A percentile compares a stretch with the other conserved stretches of the same genome.
Conservation (phyloP, 2,113 vertebrate species). For the Brachionichthys hirsutus region DNA sequence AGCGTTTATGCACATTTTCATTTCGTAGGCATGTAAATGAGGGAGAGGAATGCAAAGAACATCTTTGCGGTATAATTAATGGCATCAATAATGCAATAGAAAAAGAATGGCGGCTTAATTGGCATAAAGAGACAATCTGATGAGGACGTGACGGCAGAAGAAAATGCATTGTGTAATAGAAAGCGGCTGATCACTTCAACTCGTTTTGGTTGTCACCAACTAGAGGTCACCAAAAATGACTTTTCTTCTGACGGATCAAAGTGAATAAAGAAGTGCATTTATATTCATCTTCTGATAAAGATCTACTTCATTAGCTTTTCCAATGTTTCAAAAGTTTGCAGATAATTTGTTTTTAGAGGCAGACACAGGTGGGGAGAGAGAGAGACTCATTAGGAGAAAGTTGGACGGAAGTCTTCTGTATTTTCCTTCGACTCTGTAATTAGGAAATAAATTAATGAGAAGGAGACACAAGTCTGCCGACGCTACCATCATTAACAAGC, state of each 20-base stretch:
- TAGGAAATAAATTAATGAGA: conserved; percentile 65
- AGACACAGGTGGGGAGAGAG: conserved; percentile 33
- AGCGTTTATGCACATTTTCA: conserved; percentile 45
- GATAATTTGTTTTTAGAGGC: neutral
- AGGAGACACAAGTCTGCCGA: conserved; percentile 36
- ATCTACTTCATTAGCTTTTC: conserved; percentile 6
- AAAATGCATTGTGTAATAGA: neutral
- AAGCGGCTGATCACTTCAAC: neutral
- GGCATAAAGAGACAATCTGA: neutral
- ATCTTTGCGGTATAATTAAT: conserved; percentile 1
- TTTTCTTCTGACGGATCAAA: neutral
- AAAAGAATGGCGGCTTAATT: neutral
- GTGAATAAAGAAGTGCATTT: conserved; percentile 8
- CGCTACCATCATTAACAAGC: conserved; percentile 44
- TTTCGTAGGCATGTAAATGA: conserved; percentile 49
- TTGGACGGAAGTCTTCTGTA: conserved; percentile 20
- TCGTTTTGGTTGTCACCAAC: no score
- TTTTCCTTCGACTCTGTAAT: conserved; percentile 59
- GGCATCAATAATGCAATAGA: conserved; percentile 2
- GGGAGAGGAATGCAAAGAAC: conserved; percentile 14
- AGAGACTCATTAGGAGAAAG: conserved; percentile 58
- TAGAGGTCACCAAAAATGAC: no score
- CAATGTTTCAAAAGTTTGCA: neutral
- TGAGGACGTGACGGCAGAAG: conserved; percentile 11
- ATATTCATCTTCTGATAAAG: conserved; percentile 10